A percentile compares a stretch with the other conserved stretches of the same genome.
Conservation (phyloP, 2,797 vertebrate genomes). For the Emys orbicularis region DNA sequence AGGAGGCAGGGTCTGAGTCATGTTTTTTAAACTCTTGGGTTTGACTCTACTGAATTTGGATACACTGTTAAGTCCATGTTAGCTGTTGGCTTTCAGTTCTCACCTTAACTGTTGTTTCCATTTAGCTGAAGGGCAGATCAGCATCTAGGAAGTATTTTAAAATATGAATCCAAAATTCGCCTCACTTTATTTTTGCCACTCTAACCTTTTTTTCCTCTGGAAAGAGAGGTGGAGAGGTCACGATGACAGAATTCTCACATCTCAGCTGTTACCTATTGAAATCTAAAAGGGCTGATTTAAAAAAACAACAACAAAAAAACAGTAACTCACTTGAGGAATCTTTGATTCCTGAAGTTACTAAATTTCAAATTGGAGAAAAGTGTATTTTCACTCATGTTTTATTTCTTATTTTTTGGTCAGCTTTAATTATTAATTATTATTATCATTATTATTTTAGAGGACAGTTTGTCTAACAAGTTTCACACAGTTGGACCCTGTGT, state of each 20-base stretch:
- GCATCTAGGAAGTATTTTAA: background rate
- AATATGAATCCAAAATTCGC: background rate
- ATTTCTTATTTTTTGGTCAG: conserved; percentile 3
- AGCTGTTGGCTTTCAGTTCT: conserved; percentile 13
- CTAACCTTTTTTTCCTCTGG: background rate
- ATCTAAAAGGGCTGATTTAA: background rate
- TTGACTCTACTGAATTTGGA: background rate
- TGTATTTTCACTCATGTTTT: background rate
- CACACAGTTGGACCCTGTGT: fast-evolving
- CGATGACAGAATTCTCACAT: background rate
- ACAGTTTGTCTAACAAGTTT: background rate
- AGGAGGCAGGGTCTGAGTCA: background rate
- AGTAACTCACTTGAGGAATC: background rate
- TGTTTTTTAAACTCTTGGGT: conserved; percentile 5
- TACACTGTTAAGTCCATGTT: background rate
- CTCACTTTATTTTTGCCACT: conserved; percentile 14
- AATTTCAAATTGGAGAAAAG: conserved; percentile 13
- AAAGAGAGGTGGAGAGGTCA: conserved; percentile 14
- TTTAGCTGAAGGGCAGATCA: background rate
- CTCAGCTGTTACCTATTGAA: background rate
- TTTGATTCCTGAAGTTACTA: background rate
- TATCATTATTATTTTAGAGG: background rate
- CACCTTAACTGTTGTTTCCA: conserved; percentile 4
- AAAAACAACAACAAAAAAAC: background rate
- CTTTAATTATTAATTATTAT: background rate